Conservation (phyloP, 1,140 invertebrate genomes). For the Drosophila tsacasi region DNA sequence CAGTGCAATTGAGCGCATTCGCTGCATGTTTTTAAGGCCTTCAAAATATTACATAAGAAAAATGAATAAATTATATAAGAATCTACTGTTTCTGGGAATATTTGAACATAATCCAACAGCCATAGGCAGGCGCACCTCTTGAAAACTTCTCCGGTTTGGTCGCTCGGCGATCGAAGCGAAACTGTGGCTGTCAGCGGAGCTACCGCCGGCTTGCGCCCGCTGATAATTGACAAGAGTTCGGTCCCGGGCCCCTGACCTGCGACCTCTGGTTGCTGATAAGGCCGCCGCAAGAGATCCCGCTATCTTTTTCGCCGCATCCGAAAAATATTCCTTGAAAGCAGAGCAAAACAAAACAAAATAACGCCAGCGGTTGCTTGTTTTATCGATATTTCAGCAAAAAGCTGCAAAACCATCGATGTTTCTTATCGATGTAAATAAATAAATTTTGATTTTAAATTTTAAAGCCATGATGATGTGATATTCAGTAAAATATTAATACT, state of each 20-base stretch:
- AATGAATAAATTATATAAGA: neutral
- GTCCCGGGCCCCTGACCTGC: constrained; percentile 4
- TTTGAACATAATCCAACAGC: neutral
- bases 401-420: neutral
- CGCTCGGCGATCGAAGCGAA: constrained; percentile 11
- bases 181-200: constrained; percentile 5
- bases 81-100: neutral
- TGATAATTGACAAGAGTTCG: constrained; percentile 7
- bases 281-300: constrained; percentile 11
- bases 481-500: neutral
- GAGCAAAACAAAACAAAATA: constrained; percentile 9
- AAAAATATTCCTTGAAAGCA: constrained; percentile 5
- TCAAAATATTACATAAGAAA: neutral
- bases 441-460: neutral
- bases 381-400: neutral
- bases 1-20: constrained; percentile 16
- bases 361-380: neutral
- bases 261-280: constrained; percentile 17
- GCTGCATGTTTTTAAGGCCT: constrained; percentile 32
- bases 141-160: constrained; percentile 7
- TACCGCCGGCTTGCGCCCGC: neutral
- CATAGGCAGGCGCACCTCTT: neutral
- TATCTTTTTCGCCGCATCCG: constrained; percentile 28
- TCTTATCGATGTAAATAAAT: neutral
- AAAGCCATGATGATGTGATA: neutral